Base-by-base conservation (phyloP, 2,113 vertebrate genomes). In the Phoenicopterus ruber region DNA sequence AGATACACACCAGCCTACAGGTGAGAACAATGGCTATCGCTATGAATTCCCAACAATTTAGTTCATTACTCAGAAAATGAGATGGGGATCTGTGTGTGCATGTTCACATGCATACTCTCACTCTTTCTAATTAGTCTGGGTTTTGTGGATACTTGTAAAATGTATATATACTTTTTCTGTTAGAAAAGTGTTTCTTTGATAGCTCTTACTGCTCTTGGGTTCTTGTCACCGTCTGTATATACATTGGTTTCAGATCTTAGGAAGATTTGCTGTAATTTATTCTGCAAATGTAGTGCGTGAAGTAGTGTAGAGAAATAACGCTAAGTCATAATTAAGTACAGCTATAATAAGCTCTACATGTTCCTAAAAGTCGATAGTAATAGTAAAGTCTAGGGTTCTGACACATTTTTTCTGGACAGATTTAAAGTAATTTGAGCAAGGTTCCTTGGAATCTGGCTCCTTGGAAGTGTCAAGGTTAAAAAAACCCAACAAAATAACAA, bases 1-100 rank as follows among this genome's bases (percentile, higher is more conserved):
- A 65, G 49, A n/a, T 46, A 38, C 11, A 10, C 13, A 65, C 8
- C 4, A 38, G 25, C 19, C 11, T 50, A 42, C 0, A 0, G 13
- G 40, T 82, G 24, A 65, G 67, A 88, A 26, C 20, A 63, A 3
- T 47, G 12, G 31, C 52, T 77, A 38, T 49, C 86, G 58, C 69
- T 55, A 22, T 50, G 21, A 59, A 77, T 93, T 83, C 26, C 17
- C 40, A 59, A 20, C 13, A 10, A 34, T 69, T 83, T 72, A 50
- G 13, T 73, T 86, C 7, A 61, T 74, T 74, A 40, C 14, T 58
- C 40, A 49, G 70, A 90, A 70, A 77, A 62, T 36, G 17, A 85
- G 46, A 26, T 73, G 36, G 40, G 36, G 28, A 25, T 67, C 31
- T 61, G 15, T 32, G 44, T 50, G 24, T 47, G 17, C 24, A 47